Conservation (phyloP, 2,797 vertebrate species). For the Pseudotriccus pelzelni region DNA sequence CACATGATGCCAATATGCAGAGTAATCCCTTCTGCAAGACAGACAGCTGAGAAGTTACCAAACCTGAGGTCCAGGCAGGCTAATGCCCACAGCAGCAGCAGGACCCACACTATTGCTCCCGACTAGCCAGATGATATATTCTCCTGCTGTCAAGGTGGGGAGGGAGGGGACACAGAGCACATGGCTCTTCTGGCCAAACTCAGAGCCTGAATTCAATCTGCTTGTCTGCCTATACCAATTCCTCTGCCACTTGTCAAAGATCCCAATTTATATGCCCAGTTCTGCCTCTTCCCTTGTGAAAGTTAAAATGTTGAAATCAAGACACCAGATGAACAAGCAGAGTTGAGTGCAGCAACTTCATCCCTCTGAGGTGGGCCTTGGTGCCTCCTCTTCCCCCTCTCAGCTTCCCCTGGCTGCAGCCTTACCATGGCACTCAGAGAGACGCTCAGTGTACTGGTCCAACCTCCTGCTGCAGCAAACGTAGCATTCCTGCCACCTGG, state of each 20-base stretch:
- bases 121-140: not conserved
- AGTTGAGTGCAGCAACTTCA: not conserved
- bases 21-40: not conserved
- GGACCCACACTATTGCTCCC: not conserved
- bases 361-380: not conserved
- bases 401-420: not conserved
- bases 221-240: not conserved
- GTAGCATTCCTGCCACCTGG: not conserved
- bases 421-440: not conserved
- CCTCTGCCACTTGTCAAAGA: not conserved
- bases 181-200: not conserved
- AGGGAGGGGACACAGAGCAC: rapidly evolving
- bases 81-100: not conserved
- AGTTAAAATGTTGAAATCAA: not conserved
- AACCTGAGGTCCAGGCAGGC: not conserved
- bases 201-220: not conserved
- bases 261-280: not conserved
- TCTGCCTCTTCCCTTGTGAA: not conserved
- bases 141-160: rapidly evolving
- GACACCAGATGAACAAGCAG: not conserved
- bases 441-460: not conserved
- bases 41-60: not conserved
- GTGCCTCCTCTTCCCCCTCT: not conserved
- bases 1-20: not conserved
- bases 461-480: not conserved